Conservation (phyloP, 2,888 invertebrate species). For the Aleiodes alternator region DNA sequence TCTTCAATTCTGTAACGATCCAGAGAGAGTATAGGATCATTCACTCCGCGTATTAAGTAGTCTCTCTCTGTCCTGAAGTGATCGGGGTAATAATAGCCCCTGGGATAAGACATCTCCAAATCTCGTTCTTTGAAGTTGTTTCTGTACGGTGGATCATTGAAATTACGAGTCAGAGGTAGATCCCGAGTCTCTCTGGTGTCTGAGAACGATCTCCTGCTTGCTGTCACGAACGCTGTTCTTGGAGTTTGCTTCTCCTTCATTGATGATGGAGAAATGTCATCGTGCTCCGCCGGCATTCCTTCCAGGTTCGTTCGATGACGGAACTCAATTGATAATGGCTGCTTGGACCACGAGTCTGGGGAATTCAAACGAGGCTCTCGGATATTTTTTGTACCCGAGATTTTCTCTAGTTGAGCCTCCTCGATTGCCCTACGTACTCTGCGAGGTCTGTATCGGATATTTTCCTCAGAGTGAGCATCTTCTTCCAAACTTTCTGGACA, state of each 20-base stretch:
- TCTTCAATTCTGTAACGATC: slow-evolving; percentile 68
- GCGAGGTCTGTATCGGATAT: slow-evolving; percentile 33
- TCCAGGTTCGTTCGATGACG: slow-evolving; percentile 64
- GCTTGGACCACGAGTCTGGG: slow-evolving; percentile 69
- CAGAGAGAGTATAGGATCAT: slow-evolving; percentile 58
- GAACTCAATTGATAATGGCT: slow-evolving; percentile 68
- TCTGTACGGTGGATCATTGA: slow-evolving; percentile 64
- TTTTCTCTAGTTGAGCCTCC: slow-evolving; percentile 65
- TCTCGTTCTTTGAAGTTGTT: slow-evolving; percentile 58
- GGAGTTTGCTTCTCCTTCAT: slow-evolving; percentile 62
- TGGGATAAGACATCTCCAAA: slow-evolving; percentile 57
- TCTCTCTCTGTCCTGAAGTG: slow-evolving; percentile 69
- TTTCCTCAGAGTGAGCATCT: slow-evolving; percentile 39
- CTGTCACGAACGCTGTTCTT: slow-evolving; percentile 69
- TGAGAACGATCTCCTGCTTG: slow-evolving; percentile 64
- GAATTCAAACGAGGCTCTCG: slow-evolving; percentile 65
- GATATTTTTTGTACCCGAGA: slow-evolving; percentile 62
- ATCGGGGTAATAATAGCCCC: slow-evolving; percentile 65
- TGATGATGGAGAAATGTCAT: slow-evolving; percentile 52
- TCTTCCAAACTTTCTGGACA: slow-evolving; percentile 49
- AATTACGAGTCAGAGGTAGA: slow-evolving; percentile 60
- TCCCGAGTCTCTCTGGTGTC: slow-evolving; percentile 66
- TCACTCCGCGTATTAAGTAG: slow-evolving; percentile 62
- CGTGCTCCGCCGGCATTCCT: slow-evolving; percentile 42
- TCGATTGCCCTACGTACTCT: slow-evolving; percentile 53